Conservation (phyloP, 2,888 invertebrate species). For the Serripes groenlandicus region DNA sequence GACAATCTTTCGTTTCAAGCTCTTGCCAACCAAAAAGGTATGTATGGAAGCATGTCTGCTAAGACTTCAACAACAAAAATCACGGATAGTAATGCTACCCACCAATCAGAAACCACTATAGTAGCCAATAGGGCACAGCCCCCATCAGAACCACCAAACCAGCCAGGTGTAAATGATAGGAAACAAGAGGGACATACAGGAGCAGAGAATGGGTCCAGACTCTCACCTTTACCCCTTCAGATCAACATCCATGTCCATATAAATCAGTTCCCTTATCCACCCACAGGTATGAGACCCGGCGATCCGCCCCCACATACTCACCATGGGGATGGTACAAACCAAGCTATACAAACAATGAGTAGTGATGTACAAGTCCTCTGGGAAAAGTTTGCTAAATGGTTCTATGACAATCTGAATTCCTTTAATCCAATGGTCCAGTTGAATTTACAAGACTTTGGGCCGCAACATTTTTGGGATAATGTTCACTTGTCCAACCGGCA, state of each 20-base stretch:
- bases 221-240: conserved; percentile 8
- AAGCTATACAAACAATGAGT: background rate
- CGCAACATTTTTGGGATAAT: conserved; percentile 83
- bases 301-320: background rate
- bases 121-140: no score
- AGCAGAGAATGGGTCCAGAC: background rate
- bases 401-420: conserved; percentile 80
- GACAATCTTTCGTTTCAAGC: background rate
- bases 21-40: background rate
- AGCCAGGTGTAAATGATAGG: background rate
- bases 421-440: conserved; percentile 67
- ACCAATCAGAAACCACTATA: no score
- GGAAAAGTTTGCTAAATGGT: conserved; percentile 81
- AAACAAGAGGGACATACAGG: background rate
- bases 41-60: background rate
- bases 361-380: conserved; percentile 69
- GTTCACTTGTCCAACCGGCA: conserved; percentile 88
- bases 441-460: conserved; percentile 76
- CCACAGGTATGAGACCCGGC: background rate
- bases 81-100: no score
- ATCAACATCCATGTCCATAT: conserved; percentile 27
- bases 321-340: background rate
- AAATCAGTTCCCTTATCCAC: background rate
- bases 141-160: background rate
- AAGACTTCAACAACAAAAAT: background rate